phyloP scores from a whole-genome alignment of 64 coral and sea anemone species.

The Montipora capricornis region DNA sequence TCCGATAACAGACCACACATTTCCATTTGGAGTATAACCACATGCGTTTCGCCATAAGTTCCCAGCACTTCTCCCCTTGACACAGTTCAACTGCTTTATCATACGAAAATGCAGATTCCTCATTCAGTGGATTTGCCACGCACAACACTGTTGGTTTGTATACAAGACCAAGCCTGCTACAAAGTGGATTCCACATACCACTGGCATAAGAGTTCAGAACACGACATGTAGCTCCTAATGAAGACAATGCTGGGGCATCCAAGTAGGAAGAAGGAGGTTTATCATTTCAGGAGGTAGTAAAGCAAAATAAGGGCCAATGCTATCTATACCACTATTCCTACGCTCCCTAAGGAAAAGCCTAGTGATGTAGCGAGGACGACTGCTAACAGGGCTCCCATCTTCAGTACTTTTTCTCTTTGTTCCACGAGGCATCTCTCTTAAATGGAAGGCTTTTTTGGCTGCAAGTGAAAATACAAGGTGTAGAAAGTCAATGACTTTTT shows the following conservation, averaged over 20 bases:
- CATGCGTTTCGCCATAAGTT: slow-evolving; percentile 86
- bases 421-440: slow-evolving; percentile 62
- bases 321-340: slow-evolving; percentile 82
- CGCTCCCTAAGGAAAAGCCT: slow-evolving; percentile 70
- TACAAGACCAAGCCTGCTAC: slow-evolving; percentile 70
- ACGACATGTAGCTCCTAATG: slow-evolving; percentile 86
- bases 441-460: neutral
- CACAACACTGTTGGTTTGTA: slow-evolving; percentile 80
- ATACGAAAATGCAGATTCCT: slow-evolving; percentile 80
- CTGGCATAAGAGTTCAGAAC: slow-evolving; percentile 78
- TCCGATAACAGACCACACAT: slow-evolving; percentile 96
- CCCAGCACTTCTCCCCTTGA: slow-evolving; percentile 76
- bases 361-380: slow-evolving; percentile 71
- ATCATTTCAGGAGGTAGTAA: slow-evolving; percentile 93
- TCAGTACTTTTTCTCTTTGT: slow-evolving; percentile 62
- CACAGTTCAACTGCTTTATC: slow-evolving; percentile 92
- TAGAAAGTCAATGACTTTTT: neutral
- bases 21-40: slow-evolving; percentile 95
- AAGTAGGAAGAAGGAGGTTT: slow-evolving; percentile 78
- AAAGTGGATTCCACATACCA: slow-evolving; percentile 82
- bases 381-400: neutral
- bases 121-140: slow-evolving; percentile 84
- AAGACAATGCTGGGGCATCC: slow-evolving; percentile 92
- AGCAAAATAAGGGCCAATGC: slow-evolving; percentile 89
- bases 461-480: neutral